Percentiles rank a stretch among this genome's conserved stretches.
Conservation (phyloP, 1,140 invertebrate genomes). For the Eupeodes corollae region DNA sequence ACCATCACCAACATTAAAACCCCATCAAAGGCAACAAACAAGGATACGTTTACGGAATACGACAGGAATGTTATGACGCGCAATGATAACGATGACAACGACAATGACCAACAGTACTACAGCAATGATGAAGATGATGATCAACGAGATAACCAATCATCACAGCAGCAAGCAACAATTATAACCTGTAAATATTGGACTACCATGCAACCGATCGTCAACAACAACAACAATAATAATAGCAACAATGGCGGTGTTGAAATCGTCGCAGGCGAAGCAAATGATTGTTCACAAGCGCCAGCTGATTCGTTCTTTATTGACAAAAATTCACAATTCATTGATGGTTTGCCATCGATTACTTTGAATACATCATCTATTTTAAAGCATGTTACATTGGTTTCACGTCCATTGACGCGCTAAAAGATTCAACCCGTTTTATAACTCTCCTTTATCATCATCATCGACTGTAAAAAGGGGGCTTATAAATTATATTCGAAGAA, state of each 20-base stretch:
- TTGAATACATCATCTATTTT: slow-evolving; percentile 7
- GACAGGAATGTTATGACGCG: neutral
- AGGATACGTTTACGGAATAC: neutral
- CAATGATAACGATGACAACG: neutral
- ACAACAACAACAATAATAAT: neutral
- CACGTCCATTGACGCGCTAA: slow-evolving; percentile 15
- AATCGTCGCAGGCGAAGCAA: neutral
- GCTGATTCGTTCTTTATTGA: slow-evolving; percentile 4
- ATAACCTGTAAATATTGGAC: slow-evolving; percentile 16
- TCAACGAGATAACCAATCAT: neutral
- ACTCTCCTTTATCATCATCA: too few species aligned
- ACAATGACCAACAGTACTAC: too few species aligned
- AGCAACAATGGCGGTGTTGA: neutral
- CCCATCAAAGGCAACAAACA: slow-evolving; percentile 1
- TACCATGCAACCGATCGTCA: slow-evolving; percentile 1
- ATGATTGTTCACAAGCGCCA: neutral
- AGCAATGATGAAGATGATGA: neutral
- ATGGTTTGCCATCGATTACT: slow-evolving; percentile 5
- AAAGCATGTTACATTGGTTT: slow-evolving; percentile 11
- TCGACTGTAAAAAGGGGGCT: too few species aligned
- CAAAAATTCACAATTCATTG: slow-evolving; percentile 4
- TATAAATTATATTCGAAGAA: too few species aligned
- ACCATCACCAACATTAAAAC: neutral
- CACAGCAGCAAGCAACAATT: slow-evolving; percentile 7
- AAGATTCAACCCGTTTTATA: neutral